Evolutionary conservation across 2,797 vertebrate genomes (phyloP).

Genomic region (Cuniculus paca): DNA sequence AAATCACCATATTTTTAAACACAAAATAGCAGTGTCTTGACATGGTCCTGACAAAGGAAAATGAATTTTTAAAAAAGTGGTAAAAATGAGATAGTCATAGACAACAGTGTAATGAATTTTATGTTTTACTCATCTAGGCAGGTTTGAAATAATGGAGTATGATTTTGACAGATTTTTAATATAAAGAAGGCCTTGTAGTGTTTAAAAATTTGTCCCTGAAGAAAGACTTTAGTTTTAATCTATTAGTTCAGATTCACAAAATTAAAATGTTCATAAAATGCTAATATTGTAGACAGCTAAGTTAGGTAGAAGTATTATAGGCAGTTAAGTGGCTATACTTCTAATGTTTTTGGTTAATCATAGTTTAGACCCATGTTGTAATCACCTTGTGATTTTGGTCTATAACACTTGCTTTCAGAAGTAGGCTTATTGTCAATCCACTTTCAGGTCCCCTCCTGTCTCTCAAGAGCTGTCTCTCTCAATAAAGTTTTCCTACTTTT

Average conservation of each 20-base stretch:
- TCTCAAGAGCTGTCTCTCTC: too few relatives aligned
- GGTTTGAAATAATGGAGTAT: not conserved
- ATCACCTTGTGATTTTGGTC: too few relatives aligned
- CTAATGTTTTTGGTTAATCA: too few relatives aligned
- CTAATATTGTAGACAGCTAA: too few relatives aligned
- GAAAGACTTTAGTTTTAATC: not conserved
- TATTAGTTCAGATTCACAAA: not conserved
- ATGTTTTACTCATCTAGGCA: not conserved
- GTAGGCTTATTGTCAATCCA: too few relatives aligned
- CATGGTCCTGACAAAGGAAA: not conserved
- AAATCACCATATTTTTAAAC: not conserved
- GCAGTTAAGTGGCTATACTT: too few relatives aligned
- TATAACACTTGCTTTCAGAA: too few relatives aligned
- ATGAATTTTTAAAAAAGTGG: not conserved
- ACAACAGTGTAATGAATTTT: not conserved
- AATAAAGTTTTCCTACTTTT: too few relatives aligned
- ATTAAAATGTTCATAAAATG: conserved; percentile 9
- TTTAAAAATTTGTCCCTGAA: not conserved
- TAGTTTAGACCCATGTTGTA: too few relatives aligned
- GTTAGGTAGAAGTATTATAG: too few relatives aligned
- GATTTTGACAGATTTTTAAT: conserved; percentile 26
- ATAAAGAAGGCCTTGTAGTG: not conserved
- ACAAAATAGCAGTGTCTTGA: not conserved
- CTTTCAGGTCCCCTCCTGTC: too few relatives aligned
- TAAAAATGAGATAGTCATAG: not conserved